Percentiles rank a stretch among this genome's conserved stretches.
These are phyloP conservation scores for Acrocephalus arundinaceus DNA, from an alignment of 2,113 vertebrate species.

Conservation along the genomic window DNA sequence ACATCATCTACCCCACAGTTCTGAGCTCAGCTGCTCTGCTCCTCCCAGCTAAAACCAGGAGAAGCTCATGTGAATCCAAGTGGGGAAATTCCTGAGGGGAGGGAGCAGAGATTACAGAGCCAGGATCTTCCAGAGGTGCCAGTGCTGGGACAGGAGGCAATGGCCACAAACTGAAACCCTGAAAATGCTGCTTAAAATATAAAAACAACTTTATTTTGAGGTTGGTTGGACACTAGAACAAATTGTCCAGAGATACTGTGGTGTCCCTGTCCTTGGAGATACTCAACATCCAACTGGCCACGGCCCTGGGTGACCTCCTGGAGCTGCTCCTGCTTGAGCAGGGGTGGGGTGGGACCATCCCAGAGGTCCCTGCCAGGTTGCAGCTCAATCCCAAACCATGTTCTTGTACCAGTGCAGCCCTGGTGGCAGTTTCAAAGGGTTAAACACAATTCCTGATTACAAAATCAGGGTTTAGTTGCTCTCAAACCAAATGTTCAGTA, in stretches of 20 bases:
- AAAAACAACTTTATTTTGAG: background rate
- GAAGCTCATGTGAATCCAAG: background rate
- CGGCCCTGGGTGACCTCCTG: fast-evolving
- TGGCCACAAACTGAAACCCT: background rate
- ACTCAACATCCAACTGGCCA: background rate
- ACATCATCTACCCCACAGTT: background rate
- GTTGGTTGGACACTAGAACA: background rate
- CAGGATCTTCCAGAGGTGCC: background rate
- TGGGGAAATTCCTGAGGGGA: background rate
- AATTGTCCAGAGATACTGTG: background rate
- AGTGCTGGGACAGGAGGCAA: background rate
- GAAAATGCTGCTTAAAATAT: background rate
- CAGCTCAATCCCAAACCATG: fast-evolving
- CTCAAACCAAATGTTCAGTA: background rate
- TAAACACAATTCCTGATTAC: background rate
- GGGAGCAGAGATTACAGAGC: background rate
- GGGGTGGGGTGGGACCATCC: background rate
- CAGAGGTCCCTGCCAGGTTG: background rate
- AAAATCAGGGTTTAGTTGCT: background rate
- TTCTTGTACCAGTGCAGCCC: background rate
- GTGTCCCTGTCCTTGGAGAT: background rate
- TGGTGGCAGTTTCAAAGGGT: background rate
- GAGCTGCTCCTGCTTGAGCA: background rate
- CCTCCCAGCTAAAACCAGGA: background rate
- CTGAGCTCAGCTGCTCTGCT: background rate